Evolutionary conservation across 30 jellyfish, hydroid and myxozoan species (phyloP).

Genomic region (Pseudorhiza aurosa): DNA sequence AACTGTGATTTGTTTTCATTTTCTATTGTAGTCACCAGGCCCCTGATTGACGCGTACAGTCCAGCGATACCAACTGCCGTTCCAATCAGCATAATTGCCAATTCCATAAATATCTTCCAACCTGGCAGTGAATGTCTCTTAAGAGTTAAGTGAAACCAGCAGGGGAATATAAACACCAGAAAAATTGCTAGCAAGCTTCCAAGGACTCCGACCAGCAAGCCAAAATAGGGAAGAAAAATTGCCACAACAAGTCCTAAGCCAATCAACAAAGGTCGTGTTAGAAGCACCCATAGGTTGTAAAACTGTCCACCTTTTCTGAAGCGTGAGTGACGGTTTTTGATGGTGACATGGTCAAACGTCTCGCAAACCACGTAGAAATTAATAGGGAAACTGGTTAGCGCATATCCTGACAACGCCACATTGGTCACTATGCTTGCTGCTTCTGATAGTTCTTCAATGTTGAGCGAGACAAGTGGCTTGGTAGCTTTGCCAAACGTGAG

Average conservation of each 20-base stretch:
- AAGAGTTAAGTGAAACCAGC: conserved; percentile 36
- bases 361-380: conserved; percentile 53
- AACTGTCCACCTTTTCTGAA: conserved; percentile 23
- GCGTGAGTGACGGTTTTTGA: conserved; percentile 10
- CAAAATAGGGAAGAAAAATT: conserved; percentile 46
- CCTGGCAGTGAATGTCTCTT: conserved; percentile 27
- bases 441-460: conserved; percentile 18
- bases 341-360: conserved; percentile 30
- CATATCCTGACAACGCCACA: conserved; percentile 23
- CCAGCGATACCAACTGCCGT: conserved; percentile 42
- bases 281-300: conserved; percentile 42
- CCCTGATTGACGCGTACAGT: conserved; percentile 37
- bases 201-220: conserved; percentile 47
- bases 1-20: background rate
- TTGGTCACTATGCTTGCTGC: conserved; percentile 7
- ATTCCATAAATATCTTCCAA: conserved; percentile 7
- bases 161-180: conserved; percentile 42
- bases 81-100: conserved; percentile 26
- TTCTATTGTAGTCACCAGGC: conserved; percentile 25
- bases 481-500: conserved; percentile 68
- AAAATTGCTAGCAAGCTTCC: conserved; percentile 56
- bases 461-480: conserved; percentile 42
- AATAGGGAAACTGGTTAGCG: conserved; percentile 40
- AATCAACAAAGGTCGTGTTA: conserved; percentile 46
- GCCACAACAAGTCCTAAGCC: conserved; percentile 44